Evolutionary conservation across 2,113 vertebrate species (phyloP).

Genomic region (Lanius ludovicianus): DNA sequence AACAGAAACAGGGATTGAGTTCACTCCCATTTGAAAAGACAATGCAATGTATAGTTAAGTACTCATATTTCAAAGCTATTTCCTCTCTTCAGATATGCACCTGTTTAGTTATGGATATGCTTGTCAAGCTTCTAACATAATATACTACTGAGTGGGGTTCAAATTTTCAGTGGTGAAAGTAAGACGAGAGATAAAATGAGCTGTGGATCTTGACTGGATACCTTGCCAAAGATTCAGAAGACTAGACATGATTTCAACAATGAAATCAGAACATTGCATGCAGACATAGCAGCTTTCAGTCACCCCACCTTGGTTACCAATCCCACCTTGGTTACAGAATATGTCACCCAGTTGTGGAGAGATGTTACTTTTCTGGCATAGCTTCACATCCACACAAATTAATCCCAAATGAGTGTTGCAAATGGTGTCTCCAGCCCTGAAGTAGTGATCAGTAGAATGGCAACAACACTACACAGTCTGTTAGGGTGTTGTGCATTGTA

Average conservation of each 20-base stretch:
- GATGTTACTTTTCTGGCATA: neutral
- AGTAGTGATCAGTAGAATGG: neutral
- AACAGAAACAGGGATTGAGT: neutral
- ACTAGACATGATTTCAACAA: neutral
- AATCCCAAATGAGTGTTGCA: neutral
- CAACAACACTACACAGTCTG: neutral
- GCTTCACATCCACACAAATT: neutral
- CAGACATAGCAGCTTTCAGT: constrained; percentile 13
- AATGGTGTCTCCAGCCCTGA: neutral
- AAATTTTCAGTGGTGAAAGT: neutral
- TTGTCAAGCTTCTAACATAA: neutral
- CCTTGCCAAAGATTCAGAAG: neutral
- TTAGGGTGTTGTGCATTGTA: neutral
- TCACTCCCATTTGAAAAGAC: neutral
- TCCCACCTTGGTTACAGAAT: neutral
- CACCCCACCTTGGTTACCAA: neutral
- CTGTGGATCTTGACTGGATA: neutral
- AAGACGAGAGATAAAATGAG: neutral
- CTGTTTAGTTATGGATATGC: neutral
- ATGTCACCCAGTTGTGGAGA: neutral
- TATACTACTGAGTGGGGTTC: neutral
- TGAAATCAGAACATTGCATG: neutral
- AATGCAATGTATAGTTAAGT: neutral
- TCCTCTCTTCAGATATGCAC: neutral
- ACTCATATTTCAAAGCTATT: neutral